These are phyloP conservation scores for Nansenia antarctica DNA, from an alignment of 2,113 vertebrate genomes.

Conservation along the genomic window DNA sequence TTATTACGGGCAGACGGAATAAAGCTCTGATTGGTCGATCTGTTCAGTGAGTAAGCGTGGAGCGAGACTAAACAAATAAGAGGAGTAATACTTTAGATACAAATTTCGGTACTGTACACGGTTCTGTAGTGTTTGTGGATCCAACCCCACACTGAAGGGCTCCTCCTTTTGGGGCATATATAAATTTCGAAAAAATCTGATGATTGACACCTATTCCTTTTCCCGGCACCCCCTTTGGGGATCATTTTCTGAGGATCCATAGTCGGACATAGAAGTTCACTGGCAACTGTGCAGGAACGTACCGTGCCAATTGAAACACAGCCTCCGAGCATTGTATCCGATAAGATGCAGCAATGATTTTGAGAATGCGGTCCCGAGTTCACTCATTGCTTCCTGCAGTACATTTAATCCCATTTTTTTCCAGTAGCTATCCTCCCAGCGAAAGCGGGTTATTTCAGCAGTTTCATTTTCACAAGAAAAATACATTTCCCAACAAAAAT, in stretches of 20 bases:
- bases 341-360: slow-evolving; percentile 43
- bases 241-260: slow-evolving; percentile 34
- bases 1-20: slow-evolving; percentile 66
- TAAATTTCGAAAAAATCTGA: slow-evolving; percentile 77
- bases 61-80: slow-evolving; percentile 84
- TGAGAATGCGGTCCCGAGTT: slow-evolving; percentile 23
- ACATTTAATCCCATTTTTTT: slow-evolving; percentile 17
- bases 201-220: slow-evolving; percentile 81
- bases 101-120: slow-evolving; percentile 83
- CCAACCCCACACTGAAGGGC: slow-evolving; percentile 84
- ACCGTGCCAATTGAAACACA: slow-evolving; percentile 34
- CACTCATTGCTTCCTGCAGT: slow-evolving; percentile 23
- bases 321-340: slow-evolving; percentile 31
- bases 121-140: slow-evolving; percentile 82
- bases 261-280: slow-evolving; percentile 27
- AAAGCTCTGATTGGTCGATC: slow-evolving; percentile 73
- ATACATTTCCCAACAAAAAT: too few species aligned
- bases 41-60: slow-evolving; percentile 85
- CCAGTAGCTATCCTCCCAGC: slow-evolving; percentile 18
- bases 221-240: slow-evolving; percentile 81
- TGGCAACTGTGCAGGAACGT: slow-evolving; percentile 32
- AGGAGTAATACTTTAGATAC: slow-evolving; percentile 80
- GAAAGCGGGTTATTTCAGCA: slow-evolving; percentile 42
- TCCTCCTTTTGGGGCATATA: slow-evolving; percentile 77
- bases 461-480: slow-evolving; percentile 59